Evolutionary conservation across 2,888 invertebrate genomes (phyloP).

Genomic region (Parnassius orleans): DNA sequence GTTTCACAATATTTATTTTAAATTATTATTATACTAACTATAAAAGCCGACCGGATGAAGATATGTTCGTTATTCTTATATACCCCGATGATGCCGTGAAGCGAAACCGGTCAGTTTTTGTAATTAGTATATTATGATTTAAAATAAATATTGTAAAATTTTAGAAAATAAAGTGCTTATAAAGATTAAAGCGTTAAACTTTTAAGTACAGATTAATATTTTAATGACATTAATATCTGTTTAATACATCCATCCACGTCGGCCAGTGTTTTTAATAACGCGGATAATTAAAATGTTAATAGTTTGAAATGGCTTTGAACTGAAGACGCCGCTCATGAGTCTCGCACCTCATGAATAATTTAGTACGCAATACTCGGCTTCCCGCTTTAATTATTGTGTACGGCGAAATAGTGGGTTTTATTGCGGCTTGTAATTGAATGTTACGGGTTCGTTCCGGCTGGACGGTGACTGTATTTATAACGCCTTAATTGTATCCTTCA

Average conservation of each 20-base stretch:
- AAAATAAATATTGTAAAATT: too few relatives aligned
- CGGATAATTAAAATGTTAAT: constrained; percentile 48
- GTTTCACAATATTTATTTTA: too few relatives aligned
- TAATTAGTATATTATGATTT: too few relatives aligned
- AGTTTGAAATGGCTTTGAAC: constrained; percentile 39
- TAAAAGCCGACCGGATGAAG: too few relatives aligned
- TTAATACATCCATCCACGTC: not conserved
- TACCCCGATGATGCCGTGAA: too few relatives aligned
- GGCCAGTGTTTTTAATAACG: constrained; percentile 30
- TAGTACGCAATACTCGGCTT: constrained; percentile 31
- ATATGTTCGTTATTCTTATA: too few relatives aligned
- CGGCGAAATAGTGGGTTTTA: constrained; percentile 33
- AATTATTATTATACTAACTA: too few relatives aligned
- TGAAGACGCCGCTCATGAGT: constrained; percentile 31
- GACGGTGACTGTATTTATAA: constrained; percentile 4
- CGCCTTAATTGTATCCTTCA: constrained; percentile 19
- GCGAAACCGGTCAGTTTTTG: too few relatives aligned
- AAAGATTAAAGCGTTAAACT: too few relatives aligned
- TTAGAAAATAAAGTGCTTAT: too few relatives aligned
- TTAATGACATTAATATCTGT: not conserved
- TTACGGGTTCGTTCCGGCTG: constrained; percentile 27
- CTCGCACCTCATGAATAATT: constrained; percentile 42
- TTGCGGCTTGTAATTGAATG: constrained; percentile 38
- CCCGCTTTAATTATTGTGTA: constrained; percentile 38
- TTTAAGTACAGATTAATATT: not conserved